Evolutionary conservation across 2,797 vertebrate genomes (phyloP), one percentile per base, ranked within the genome.

Genomic region (Anolis apletophallus): DNA sequence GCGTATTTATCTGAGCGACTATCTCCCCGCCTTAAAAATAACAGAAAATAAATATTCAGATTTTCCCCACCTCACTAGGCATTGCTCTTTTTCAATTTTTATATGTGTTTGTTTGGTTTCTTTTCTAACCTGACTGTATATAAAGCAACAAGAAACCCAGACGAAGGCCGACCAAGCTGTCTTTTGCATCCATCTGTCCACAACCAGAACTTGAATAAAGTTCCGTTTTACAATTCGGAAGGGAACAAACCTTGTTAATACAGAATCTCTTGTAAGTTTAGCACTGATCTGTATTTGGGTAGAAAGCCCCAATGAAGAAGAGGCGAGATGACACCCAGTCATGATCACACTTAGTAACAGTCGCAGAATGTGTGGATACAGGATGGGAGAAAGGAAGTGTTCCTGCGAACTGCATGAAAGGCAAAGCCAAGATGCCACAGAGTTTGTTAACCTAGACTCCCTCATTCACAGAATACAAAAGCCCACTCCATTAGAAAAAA

Each of bases 211-310:
- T 96, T 93, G 79, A 91, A 40, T 76, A 92, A 96, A 97, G 96
- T 95, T 97, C 96, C 12, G 23, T 96, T 95, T 96, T 96, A 95
- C 96, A 96, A 97, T 96, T 95, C 96, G 95, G 95, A 96, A 95
- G 94, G 91, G 92, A 94, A 93, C 91, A 92, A 95, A 94, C 95
- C 93, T 93, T 36, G 89, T 94, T 96, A 96, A 95, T 95, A 94
- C 5, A 93, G 96, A 94, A 96, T 95, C 93, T 95, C 95, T 97
- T 96, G 92, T 96, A 94, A 96, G n/a, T 96, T 97, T 95, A 96
- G 94, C 95, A 86, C 86, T 93, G 95, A 96, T 96, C 91, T 95
- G 94, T 93, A 90, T 92, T n/a, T 85, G 93, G 95, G 94, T 95
- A 91, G 93, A 87, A 91, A 95, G 96, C 95, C 96, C 96, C 97